Conservation (phyloP, 2,113 vertebrate species). For the Myiagra hebetior region DNA sequence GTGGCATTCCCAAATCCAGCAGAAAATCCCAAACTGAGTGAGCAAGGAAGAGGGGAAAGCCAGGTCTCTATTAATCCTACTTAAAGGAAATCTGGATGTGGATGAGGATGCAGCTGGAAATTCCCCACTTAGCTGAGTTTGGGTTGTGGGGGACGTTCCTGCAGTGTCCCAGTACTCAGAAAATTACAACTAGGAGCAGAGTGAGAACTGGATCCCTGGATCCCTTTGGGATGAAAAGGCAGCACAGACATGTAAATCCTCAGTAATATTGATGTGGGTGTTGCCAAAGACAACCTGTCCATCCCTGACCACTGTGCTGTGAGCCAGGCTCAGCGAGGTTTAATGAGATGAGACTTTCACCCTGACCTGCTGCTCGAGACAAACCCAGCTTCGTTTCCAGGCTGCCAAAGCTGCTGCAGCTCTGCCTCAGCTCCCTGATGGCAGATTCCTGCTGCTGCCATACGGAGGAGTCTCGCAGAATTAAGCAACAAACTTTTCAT, state of each 20-base stretch:
- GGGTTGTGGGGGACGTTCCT: background rate
- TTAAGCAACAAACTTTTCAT: background rate
- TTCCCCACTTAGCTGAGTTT: background rate
- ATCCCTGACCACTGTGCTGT: background rate
- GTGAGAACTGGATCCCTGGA: background rate
- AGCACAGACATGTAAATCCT: background rate
- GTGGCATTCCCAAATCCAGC: background rate
- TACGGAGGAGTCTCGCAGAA: background rate
- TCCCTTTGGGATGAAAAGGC: background rate
- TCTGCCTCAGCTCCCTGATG: background rate
- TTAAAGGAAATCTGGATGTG: background rate
- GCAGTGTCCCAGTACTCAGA: background rate
- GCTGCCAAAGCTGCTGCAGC: background rate
- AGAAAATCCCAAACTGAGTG: background rate
- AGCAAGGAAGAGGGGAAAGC: background rate
- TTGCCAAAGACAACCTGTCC: background rate
- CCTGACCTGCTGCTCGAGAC: background rate
- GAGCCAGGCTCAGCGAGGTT: background rate
- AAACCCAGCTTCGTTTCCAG: background rate
- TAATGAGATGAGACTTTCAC: background rate
- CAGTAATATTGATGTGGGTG: background rate
- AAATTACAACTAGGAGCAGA: background rate
- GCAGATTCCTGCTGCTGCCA: background rate
- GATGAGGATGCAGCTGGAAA: background rate
- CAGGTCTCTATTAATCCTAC: background rate